A percentile compares a stretch with the other conserved stretches of the same genome.
Evolutionary conservation across 2,888 invertebrate genomes (phyloP).

Genomic region (Atethmia centrago): DNA sequence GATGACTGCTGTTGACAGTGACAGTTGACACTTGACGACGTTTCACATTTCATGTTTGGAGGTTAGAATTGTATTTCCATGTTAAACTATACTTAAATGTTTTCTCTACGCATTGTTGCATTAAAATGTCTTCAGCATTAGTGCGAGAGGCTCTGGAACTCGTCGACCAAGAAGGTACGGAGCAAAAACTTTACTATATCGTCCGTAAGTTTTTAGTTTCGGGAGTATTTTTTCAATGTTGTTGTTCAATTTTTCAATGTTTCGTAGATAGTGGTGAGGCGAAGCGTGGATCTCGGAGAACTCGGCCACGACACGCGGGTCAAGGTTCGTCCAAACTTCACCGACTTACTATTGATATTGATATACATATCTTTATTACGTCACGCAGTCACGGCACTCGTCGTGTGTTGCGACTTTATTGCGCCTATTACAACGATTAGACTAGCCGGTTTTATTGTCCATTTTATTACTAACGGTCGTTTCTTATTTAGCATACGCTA

Average conservation of each 20-base stretch:
- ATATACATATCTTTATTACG: constrained; percentile 49
- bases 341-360: constrained; percentile 28
- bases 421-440: constrained; percentile 42
- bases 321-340: constrained; percentile 77
- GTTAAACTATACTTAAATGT: constrained; percentile 73
- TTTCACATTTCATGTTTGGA: constrained; percentile 55
- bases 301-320: constrained; percentile 70
- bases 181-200: neutral
- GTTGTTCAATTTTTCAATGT: too few species aligned
- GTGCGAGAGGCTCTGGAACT: constrained; percentile 90
- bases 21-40: constrained; percentile 40
- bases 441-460: constrained; percentile 37
- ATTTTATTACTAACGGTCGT: constrained; percentile 33
- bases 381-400: constrained; percentile 35
- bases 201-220: neutral
- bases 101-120: constrained; percentile 62
- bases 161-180: constrained; percentile 85
- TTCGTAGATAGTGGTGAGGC: constrained; percentile 79
- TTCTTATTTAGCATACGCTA: constrained; percentile 41
- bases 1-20: too few species aligned
- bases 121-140: constrained; percentile 90
- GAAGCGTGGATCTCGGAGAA: constrained; percentile 76
- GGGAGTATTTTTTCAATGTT: neutral
- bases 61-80: constrained; percentile 68
- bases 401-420: constrained; percentile 36